Conservation (phyloP, 1,140 invertebrate genomes). For the Drosophila nasuta region DNA sequence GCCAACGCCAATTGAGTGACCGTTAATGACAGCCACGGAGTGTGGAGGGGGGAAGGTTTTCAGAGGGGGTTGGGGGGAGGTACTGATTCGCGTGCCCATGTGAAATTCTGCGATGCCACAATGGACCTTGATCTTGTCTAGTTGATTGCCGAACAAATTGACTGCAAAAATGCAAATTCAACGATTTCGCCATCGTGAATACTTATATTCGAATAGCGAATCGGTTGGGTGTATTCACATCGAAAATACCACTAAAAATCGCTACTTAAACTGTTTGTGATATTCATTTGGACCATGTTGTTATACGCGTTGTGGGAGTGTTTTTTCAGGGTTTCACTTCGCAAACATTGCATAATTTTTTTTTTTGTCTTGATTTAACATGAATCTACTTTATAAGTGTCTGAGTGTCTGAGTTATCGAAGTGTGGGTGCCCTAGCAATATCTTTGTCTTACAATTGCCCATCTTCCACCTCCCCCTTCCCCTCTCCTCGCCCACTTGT, state of each 20-base stretch:
- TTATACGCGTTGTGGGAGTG: slow-evolving; percentile 62
- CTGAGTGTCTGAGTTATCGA: not conserved
- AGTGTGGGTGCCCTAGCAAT: slow-evolving; percentile 52
- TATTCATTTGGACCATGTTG: slow-evolving; percentile 62
- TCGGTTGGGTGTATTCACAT: slow-evolving; percentile 37
- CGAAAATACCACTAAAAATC: slow-evolving; percentile 35
- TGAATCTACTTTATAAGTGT: slow-evolving; percentile 11
- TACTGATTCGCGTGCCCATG: slow-evolving; percentile 34
- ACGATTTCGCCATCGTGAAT: slow-evolving; percentile 27
- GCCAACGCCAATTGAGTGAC: slow-evolving; percentile 17
- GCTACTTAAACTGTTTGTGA: slow-evolving; percentile 74
- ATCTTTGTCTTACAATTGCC: slow-evolving; percentile 40
- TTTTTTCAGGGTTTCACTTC: slow-evolving; percentile 68
- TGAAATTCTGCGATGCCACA: slow-evolving; percentile 32
- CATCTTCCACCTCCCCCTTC: not conserved
- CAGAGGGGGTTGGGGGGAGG: not conserved
- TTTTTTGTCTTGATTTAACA: slow-evolving; percentile 41
- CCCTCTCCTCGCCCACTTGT: slow-evolving; percentile 16
- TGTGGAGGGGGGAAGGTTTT: not conserved
- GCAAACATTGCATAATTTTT: slow-evolving; percentile 49
- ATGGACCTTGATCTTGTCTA: slow-evolving; percentile 72
- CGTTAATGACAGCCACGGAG: slow-evolving; percentile 32
- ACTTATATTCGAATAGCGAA: slow-evolving; percentile 32
- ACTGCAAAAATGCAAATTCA: slow-evolving; percentile 69
- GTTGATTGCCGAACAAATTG: slow-evolving; percentile 33